Percentiles rank a stretch among this genome's conserved stretches.
Conservation (phyloP, 2,888 invertebrate species). For the Polydrusus tereticollis region DNA sequence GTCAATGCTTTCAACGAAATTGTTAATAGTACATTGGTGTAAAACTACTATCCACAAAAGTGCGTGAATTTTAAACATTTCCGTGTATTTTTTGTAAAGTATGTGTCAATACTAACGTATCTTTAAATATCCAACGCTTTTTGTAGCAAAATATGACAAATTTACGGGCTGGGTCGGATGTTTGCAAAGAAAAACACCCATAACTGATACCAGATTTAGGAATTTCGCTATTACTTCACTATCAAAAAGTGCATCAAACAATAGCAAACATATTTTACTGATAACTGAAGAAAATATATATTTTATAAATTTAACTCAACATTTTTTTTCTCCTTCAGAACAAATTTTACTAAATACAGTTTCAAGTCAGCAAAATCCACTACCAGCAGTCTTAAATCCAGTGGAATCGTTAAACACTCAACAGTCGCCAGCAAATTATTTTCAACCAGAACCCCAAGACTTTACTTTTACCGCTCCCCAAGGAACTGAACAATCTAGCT, state of each 20-base stretch:
- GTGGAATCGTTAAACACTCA: slow-evolving; percentile 21
- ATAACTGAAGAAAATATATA: too few relatives aligned
- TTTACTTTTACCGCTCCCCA: background rate
- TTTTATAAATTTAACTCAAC: too few relatives aligned
- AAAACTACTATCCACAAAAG: slow-evolving; percentile 25
- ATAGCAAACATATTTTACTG: background rate
- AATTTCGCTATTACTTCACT: slow-evolving; percentile 15
- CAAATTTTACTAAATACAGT: slow-evolving; percentile 20
- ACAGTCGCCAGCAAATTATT: slow-evolving; percentile 18
- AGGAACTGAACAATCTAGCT: slow-evolving; percentile 35
- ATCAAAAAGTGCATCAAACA: background rate
- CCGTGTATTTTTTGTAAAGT: background rate
- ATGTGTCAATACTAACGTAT: slow-evolving; percentile 38
- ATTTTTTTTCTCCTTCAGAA: slow-evolving; percentile 26
- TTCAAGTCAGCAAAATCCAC: slow-evolving; percentile 13
- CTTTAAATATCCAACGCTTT: slow-evolving; percentile 45
- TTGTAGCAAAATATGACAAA: slow-evolving; percentile 60
- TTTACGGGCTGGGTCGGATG: slow-evolving; percentile 62
- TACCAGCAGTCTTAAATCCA: slow-evolving; percentile 36
- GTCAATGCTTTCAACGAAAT: background rate
- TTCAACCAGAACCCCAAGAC: slow-evolving; percentile 24
- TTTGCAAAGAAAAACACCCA: slow-evolving; percentile 58
- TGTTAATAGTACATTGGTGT: background rate
- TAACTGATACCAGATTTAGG: slow-evolving; percentile 31
- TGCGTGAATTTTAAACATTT: slow-evolving; percentile 41